These are phyloP conservation scores for Agapornis canus DNA, from an alignment of 2,797 vertebrate species.

Conservation along the genomic window DNA sequence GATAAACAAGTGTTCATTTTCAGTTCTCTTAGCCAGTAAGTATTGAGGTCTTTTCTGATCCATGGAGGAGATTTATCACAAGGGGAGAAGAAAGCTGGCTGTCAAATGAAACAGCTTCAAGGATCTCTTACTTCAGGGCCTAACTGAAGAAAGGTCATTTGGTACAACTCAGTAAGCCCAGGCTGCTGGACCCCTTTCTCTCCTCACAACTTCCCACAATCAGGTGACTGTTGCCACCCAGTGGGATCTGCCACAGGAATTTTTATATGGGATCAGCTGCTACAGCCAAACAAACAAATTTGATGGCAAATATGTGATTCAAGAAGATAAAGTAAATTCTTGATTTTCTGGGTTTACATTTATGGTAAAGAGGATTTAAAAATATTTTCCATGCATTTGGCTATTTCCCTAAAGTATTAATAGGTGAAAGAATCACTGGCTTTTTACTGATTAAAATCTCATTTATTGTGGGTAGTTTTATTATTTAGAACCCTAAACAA, in stretches of 20 bases:
- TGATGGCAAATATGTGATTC: fast-evolving
- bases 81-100: background rate
- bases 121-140: background rate
- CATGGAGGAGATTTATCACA: background rate
- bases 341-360: fast-evolving
- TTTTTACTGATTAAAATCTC: background rate
- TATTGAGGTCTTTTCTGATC: background rate
- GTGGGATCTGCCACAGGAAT: background rate
- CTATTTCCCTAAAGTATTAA: background rate
- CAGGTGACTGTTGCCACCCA: background rate
- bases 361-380: background rate
- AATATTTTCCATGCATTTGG: background rate
- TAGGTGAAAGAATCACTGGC: background rate
- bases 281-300: background rate
- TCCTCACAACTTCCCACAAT: background rate
- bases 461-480: background rate
- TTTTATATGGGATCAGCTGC: background rate
- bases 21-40: background rate
- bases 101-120: background rate
- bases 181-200: fast-evolving
- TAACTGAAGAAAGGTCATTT: background rate
- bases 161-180: background rate
- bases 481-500: background rate
- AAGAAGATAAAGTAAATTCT: background rate
- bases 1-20: background rate